Percentiles rank a stretch among this genome's conserved stretches.
phyloP scores from a whole-genome alignment of 1,140 invertebrate genomes.

The Psilanteris sp. region DNA sequence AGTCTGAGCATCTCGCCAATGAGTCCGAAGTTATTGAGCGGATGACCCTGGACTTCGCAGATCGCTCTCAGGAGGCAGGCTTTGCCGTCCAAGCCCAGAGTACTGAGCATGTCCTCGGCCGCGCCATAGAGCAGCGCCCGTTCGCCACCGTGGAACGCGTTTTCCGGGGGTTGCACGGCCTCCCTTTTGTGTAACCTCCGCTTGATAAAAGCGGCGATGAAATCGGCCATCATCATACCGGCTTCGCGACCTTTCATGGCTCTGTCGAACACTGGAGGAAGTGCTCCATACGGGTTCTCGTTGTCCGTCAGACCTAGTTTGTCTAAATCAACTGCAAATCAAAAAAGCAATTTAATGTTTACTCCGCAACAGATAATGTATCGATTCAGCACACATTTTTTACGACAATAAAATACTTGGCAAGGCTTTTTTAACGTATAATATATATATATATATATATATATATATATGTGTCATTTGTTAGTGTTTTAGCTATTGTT shows the following conservation, averaged over 20 bases:
- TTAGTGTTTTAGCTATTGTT: no score
- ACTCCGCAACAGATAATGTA: no score
- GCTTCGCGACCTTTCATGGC: constrained; percentile 85
- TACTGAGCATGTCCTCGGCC: constrained; percentile 87
- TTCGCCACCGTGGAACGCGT: constrained; percentile 88
- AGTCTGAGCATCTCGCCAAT: constrained; percentile 89
- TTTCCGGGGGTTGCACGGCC: constrained; percentile 71
- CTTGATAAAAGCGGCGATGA: constrained; percentile 85
- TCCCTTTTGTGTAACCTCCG: constrained; percentile 83
- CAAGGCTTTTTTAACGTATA: no score
- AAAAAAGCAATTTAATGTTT: no score
- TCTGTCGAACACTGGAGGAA: constrained; percentile 86
- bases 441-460: no score
- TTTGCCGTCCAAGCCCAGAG: constrained; percentile 89
- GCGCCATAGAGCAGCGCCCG: constrained; percentile 87
- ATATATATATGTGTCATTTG: no score
- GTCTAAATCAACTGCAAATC: constrained; percentile 87
- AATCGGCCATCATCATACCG: constrained; percentile 84
- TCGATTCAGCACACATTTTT: no score
- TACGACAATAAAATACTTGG: no score
- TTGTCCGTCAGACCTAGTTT: constrained; percentile 90
- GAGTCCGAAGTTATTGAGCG: constrained; percentile 87
- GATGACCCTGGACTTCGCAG: constrained; percentile 90
- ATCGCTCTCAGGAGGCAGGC: constrained; percentile 90
- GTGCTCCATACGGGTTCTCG: constrained; percentile 89